phyloP scores from a whole-genome alignment of 2,888 invertebrate species.

The Nasonovia ribisnigri region DNA sequence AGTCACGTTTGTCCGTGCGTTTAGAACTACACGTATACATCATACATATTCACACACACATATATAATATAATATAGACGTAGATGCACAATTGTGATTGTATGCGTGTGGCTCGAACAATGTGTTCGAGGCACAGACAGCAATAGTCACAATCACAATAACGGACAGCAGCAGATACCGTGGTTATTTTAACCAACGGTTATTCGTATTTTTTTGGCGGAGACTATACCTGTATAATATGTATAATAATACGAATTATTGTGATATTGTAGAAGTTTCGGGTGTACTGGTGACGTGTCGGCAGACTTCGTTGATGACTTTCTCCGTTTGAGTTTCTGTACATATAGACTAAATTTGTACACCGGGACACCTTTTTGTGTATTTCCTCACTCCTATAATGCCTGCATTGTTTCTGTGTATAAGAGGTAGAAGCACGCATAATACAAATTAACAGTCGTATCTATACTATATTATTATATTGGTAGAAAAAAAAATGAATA shows the following conservation, averaged over 20 bases:
- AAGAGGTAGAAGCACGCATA: background rate
- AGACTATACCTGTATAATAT: background rate
- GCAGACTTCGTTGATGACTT: background rate
- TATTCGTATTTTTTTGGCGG: conserved; percentile 2
- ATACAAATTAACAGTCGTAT: background rate
- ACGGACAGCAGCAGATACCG: conserved; percentile 19
- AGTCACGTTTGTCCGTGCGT: conserved; percentile 59
- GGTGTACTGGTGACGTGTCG: background rate
- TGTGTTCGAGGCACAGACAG: conserved; percentile 29
- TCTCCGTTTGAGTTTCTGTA: background rate
- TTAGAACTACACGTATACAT: conserved; percentile 1
- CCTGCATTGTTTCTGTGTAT: background rate
- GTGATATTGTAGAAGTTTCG: background rate
- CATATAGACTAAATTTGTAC: background rate
- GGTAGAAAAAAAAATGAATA: background rate
- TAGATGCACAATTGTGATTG: conserved; percentile 50
- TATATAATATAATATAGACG: background rate
- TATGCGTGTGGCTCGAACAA: conserved; percentile 37
- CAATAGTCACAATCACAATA: background rate
- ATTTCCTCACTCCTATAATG: background rate
- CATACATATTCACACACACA: background rate
- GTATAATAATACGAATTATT: background rate
- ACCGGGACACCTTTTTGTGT: background rate
- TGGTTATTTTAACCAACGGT: background rate
- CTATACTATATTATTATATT: background rate